Evolutionary conservation across 2,113 vertebrate species (phyloP).

Genomic region (Cynocephalus volans): DNA sequence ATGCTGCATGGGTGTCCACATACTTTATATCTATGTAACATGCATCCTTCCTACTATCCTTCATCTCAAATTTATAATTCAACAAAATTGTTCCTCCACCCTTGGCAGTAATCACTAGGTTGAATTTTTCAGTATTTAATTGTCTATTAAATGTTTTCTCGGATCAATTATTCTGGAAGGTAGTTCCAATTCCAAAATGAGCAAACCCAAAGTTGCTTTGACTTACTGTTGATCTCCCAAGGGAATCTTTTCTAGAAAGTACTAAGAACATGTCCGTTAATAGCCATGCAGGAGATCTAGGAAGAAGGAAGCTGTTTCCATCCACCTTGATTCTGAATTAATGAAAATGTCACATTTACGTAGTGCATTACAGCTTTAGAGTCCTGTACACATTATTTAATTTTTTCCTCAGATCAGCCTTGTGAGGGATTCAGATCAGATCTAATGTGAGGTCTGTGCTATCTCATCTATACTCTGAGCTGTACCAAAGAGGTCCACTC

Average conservation of each 20-base stretch:
- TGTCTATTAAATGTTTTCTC: background rate
- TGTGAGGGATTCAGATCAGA: background rate
- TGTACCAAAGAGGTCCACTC: background rate
- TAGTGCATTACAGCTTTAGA: background rate
- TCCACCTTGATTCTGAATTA: background rate
- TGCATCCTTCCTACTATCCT: background rate
- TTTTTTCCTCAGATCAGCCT: background rate
- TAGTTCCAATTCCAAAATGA: conserved; percentile 16
- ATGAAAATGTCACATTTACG: background rate
- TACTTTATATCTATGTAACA: background rate
- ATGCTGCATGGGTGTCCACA: background rate
- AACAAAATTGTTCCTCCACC: background rate
- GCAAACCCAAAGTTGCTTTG: background rate
- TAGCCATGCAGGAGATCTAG: background rate
- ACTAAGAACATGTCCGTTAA: background rate
- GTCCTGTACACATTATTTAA: background rate
- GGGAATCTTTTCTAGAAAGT: background rate
- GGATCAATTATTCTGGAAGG: background rate
- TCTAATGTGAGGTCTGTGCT: background rate
- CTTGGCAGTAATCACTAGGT: background rate
- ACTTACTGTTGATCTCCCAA: background rate
- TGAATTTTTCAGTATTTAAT: background rate
- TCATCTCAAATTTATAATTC: background rate
- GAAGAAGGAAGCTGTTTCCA: background rate
- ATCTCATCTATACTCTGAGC: background rate